phyloP scores from a whole-genome alignment of 2,797 vertebrate genomes.

The Aythya fuligula region DNA sequence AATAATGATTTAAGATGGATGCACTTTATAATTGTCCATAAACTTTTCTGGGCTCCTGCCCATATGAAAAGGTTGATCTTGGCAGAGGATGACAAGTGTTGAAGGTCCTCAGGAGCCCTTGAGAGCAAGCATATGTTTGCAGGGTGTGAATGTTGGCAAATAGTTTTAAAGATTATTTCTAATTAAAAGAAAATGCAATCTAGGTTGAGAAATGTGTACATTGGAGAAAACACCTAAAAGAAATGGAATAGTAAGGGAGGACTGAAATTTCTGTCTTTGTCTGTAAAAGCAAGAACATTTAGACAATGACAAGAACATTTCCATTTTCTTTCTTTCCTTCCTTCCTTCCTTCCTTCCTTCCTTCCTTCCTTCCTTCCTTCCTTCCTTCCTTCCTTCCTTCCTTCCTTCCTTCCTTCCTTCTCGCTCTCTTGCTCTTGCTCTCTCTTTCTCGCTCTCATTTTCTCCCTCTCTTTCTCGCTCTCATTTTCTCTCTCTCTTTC shows the following conservation, averaged over 20 bases:
- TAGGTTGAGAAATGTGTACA: not conserved
- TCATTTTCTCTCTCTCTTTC: too few species aligned
- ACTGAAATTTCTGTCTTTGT: not conserved
- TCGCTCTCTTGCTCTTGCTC: too few species aligned
- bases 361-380: too few species aligned
- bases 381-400: too few species aligned
- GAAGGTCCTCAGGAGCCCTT: not conserved
- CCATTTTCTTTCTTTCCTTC: not conserved
- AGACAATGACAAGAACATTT: not conserved
- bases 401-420: too few species aligned
- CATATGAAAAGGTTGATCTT: not conserved
- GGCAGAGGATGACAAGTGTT: slow-evolving; percentile 18
- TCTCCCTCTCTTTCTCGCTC: too few species aligned
- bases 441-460: too few species aligned
- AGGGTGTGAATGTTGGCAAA: not conserved
- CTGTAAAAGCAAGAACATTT: not conserved
- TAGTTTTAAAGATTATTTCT: not conserved
- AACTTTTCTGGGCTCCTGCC: not conserved
- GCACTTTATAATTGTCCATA: not conserved
- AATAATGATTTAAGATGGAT: not conserved
- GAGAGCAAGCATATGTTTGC: not conserved
- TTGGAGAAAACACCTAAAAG: not conserved
- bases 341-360: too few species aligned
- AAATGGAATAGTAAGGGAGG: not conserved
- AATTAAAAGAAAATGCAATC: not conserved